Evolutionary conservation across 1,140 invertebrate species (phyloP).

Genomic region (Tribolium castaneum): DNA sequence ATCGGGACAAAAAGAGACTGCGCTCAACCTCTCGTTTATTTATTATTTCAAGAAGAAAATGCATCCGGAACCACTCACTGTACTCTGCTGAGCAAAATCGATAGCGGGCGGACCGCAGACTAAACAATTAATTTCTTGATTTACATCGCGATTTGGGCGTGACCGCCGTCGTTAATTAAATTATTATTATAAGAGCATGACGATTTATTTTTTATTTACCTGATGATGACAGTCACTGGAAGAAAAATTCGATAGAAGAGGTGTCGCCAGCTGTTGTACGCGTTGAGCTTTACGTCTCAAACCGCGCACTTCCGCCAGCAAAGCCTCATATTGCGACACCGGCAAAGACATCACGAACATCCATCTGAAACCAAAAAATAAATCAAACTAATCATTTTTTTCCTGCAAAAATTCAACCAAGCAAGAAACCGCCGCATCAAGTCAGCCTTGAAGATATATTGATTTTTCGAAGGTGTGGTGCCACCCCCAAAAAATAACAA

Average conservation of each 20-base stretch:
- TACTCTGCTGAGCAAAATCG: not conserved
- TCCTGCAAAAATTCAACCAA: not conserved
- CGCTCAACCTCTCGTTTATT: constrained; percentile 24
- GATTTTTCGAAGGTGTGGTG: not conserved
- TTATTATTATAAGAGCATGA: constrained; percentile 32
- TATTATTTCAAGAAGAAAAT: not conserved
- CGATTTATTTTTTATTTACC: constrained; percentile 4
- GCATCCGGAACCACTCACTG: constrained; percentile 1
- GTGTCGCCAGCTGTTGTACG: constrained; percentile 61
- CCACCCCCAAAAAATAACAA: not conserved
- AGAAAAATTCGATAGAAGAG: constrained; percentile 49
- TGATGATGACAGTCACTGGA: constrained; percentile 4
- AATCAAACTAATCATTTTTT: not conserved
- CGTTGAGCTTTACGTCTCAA: constrained; percentile 61
- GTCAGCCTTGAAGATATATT: constrained; percentile 1
- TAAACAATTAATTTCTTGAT: not conserved
- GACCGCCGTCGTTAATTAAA: not conserved
- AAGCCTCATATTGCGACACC: constrained; percentile 63
- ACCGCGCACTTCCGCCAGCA: constrained; percentile 61
- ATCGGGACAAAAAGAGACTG: constrained; percentile 40
- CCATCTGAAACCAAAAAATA: constrained; percentile 49
- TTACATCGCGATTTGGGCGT: not conserved
- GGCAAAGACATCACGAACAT: constrained; percentile 59
- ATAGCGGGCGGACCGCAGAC: not conserved
- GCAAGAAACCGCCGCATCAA: not conserved